Conservation (phyloP, 2,797 vertebrate species). For the Fringilla coelebs region DNA sequence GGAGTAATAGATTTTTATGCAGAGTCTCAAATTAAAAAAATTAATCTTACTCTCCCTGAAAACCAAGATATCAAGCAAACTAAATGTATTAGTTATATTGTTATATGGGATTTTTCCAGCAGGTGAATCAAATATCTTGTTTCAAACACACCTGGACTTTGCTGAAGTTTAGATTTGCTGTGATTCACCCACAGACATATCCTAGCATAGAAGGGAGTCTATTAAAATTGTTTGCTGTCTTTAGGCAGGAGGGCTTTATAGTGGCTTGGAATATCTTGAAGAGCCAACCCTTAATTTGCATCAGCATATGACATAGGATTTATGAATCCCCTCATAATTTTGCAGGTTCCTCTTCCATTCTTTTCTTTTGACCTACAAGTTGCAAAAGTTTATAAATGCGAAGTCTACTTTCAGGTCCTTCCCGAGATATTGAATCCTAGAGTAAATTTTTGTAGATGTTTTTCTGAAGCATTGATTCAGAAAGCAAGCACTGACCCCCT, state of each 20-base stretch:
- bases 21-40: neutral
- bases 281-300: neutral
- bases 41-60: neutral
- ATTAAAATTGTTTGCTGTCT: neutral
- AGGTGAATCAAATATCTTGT: neutral
- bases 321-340: neutral
- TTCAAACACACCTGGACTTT: neutral
- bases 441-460: conserved; percentile 9
- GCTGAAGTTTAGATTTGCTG: neutral
- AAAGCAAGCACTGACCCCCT: conserved; percentile 54
- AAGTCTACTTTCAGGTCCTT: neutral
- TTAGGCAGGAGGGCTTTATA: neutral
- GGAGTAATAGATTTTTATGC: neutral
- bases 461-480: conserved; percentile 29
- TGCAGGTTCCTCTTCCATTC: neutral
- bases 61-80: neutral
- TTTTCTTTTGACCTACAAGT: neutral
- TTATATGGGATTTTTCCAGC: neutral
- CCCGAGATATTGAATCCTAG: neutral
- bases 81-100: neutral
- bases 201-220: neutral
- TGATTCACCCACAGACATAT: neutral
- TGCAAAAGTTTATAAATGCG: neutral
- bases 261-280: neutral
- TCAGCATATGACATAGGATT: neutral